Percentiles rank a stretch among this genome's conserved stretches.
Conservation (phyloP, 2,113 vertebrate genomes). For the Saccopteryx bilineata region DNA sequence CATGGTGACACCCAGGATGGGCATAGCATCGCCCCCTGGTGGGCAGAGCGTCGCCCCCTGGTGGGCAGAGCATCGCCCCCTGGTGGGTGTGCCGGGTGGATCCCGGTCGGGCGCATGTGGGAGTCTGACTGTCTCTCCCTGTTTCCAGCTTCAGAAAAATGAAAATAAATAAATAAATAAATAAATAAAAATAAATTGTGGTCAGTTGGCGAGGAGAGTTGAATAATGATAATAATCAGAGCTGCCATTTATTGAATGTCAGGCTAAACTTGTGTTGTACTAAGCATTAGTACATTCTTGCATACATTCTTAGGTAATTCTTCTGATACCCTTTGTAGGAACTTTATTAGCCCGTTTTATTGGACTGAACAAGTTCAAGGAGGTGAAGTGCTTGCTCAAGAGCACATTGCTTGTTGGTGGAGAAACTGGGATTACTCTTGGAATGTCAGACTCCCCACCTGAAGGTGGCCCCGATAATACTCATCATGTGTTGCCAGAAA, state of each 20-base stretch:
- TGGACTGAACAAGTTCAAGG: neutral
- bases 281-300: neutral
- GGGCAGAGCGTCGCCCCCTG: too few species aligned
- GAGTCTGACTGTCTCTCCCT: too few species aligned
- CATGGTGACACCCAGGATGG: too few species aligned
- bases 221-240: slow-evolving; percentile 47
- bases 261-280: neutral
- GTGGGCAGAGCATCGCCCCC: too few species aligned
- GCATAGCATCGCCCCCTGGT: too few species aligned
- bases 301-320: slow-evolving; percentile 16
- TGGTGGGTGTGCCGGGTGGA: too few species aligned
- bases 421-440: neutral
- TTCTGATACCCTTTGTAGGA: neutral
- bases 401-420: neutral
- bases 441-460: neutral
- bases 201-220: neutral
- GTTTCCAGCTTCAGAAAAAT: too few species aligned
- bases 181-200: neutral
- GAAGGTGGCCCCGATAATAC: neutral
- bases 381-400: neutral
- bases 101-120: too few species aligned
- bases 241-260: neutral
- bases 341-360: neutral
- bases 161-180: too few species aligned
- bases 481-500: accelerated